A percentile compares a stretch with the other conserved stretches of the same genome.
Conservation (phyloP, 2,888 invertebrate species). For the Dione vanillae region DNA sequence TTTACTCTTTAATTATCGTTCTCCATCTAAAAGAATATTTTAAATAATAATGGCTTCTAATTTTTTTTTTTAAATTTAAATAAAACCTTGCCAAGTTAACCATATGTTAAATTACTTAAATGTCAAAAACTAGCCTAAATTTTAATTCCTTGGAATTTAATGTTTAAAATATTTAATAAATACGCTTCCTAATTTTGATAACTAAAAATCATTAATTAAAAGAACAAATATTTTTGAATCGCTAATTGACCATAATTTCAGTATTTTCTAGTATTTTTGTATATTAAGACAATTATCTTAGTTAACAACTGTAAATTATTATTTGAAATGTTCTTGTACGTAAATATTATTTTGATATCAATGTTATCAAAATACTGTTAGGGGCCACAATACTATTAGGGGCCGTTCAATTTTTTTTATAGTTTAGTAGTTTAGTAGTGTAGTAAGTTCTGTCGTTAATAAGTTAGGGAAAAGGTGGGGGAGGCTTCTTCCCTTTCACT, state of each 20-base stretch:
- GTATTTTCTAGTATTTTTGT: too few species aligned
- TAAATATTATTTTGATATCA: too few species aligned
- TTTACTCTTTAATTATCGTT: background rate
- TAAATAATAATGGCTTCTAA: background rate
- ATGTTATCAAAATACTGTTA: too few species aligned
- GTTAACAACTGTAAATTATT: too few species aligned
- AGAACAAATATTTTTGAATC: background rate
- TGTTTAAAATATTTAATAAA: constrained; percentile 22
- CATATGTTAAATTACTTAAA: constrained; percentile 33
- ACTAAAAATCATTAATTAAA: background rate
- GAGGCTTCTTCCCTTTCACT: too few species aligned
- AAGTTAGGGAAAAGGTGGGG: too few species aligned
- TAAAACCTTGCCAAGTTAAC: constrained; percentile 35
- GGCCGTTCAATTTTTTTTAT: too few species aligned
- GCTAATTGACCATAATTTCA: background rate
- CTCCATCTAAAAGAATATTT: background rate
- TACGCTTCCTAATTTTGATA: constrained; percentile 6
- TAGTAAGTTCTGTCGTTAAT: too few species aligned
- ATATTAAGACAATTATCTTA: too few species aligned
- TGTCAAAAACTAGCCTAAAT: constrained; percentile 43
- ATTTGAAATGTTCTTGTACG: too few species aligned
- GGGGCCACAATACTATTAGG: too few species aligned
- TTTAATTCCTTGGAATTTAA: constrained; percentile 51
- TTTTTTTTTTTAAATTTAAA: background rate
- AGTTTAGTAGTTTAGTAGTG: too few species aligned